These are phyloP conservation scores for Danionella cerebrum DNA, from an alignment of 2,113 vertebrate species.

Conservation along the genomic window DNA sequence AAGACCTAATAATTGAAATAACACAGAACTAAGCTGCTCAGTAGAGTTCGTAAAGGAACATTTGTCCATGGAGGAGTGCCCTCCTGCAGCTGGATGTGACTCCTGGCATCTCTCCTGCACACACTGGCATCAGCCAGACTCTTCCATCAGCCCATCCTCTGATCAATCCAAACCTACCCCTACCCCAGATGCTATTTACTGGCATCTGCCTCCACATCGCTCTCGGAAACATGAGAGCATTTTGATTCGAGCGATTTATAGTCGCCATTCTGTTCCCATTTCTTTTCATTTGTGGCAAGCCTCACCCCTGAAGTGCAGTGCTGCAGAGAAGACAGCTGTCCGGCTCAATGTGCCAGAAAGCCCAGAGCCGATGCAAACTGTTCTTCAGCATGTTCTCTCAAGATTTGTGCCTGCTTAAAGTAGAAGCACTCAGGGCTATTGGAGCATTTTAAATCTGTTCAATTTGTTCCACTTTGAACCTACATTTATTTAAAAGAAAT, in stretches of 20 bases:
- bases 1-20: too few relatives aligned
- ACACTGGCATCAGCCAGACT: background rate
- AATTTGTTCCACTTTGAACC: background rate
- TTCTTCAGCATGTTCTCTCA: background rate
- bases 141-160: background rate
- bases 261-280: background rate
- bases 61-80: background rate
- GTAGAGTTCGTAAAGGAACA: background rate
- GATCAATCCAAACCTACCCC: background rate
- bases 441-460: background rate
- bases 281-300: background rate
- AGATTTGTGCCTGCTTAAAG: background rate
- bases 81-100: background rate
- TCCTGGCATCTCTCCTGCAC: background rate
- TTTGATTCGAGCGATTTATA: background rate
- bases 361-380: constrained; percentile 4
- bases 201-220: background rate
- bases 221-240: background rate
- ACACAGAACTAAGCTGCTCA: background rate
- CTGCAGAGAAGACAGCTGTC: constrained; percentile 38
- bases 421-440: background rate
- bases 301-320: constrained; percentile 5
- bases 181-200: constrained; percentile 12
- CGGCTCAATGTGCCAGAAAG: constrained; percentile 25
- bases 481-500: background rate